Conservation (phyloP, 2,113 vertebrate species). For the Antechinus flavipes region DNA sequence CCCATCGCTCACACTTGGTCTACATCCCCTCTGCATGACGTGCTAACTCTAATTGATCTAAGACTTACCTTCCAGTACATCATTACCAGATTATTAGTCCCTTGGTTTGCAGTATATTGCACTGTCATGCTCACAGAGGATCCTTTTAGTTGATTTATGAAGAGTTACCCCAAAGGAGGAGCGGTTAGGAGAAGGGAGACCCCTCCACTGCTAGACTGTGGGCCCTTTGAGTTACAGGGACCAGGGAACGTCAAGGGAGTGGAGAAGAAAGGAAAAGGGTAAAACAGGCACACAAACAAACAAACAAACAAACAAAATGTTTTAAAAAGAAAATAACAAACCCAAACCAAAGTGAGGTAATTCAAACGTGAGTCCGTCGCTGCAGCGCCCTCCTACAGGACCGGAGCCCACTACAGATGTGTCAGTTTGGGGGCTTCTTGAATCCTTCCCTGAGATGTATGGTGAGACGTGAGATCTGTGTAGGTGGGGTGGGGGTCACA, state of each 20-base stretch:
- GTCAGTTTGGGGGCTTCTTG: conserved; percentile 99
- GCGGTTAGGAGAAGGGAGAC: conserved; percentile 54
- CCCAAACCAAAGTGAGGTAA: conserved; percentile 92
- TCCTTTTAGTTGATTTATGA: conserved; percentile 82
- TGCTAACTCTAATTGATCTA: conserved; percentile 88
- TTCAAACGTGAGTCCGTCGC: conserved; percentile 89
- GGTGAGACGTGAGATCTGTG: conserved; percentile 99
- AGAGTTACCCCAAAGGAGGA: conserved; percentile 72
- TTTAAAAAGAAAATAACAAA: background rate
- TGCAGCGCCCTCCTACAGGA: background rate
- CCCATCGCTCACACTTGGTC: conserved; percentile 79
- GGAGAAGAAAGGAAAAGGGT: conserved; percentile 67
- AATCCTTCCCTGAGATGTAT: conserved; percentile 99
- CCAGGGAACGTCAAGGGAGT: conserved; percentile 3
- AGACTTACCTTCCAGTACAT: conserved; percentile 98
- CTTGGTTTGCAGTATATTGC: conserved; percentile 88
- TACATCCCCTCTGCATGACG: conserved; percentile 88
- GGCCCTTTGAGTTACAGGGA: conserved; percentile 53
- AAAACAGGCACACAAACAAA: conserved; percentile 74
- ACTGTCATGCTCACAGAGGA: conserved; percentile 89
- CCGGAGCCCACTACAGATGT: conserved; percentile 94
- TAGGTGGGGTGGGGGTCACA: conserved; percentile 99
- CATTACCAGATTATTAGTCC: conserved; percentile 89
- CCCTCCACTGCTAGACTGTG: conserved; percentile 31
- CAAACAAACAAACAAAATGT: conserved; percentile 43